Conservation (phyloP, 2,888 invertebrate species). For the Branchellion lobata region DNA sequence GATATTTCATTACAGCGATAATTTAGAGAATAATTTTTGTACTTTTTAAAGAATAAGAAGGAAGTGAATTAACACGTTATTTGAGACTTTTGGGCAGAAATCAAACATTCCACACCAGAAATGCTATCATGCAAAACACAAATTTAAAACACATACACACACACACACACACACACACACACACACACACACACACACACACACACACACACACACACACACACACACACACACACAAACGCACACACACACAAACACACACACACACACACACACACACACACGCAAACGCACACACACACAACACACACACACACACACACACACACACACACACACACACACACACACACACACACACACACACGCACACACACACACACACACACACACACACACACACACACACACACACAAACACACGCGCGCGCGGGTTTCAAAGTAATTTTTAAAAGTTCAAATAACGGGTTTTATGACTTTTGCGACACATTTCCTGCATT, state of each 20-base stretch:
- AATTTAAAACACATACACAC: background rate
- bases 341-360: background rate
- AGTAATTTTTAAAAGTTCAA: too few species aligned
- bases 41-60: too few species aligned
- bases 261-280: slow-evolving; percentile 20
- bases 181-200: slow-evolving; percentile 18
- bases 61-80: too few species aligned
- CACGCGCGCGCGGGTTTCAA: too few species aligned
- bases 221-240: slow-evolving; percentile 14
- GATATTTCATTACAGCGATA: too few species aligned
- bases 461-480: too few species aligned
- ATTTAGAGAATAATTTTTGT: too few species aligned
- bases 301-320: background rate
- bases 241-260: background rate
- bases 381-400: too few species aligned
- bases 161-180: slow-evolving; percentile 21
- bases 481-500: too few species aligned
- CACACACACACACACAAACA: too few species aligned
- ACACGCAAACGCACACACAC: slow-evolving; percentile 15
- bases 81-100: too few species aligned
- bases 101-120: background rate
- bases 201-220: slow-evolving; percentile 25
- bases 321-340: background rate
- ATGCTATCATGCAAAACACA: background rate
- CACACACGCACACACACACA: too few species aligned